These are phyloP conservation scores for Ptiloglossa arizonensis DNA, from an alignment of 1,140 invertebrate genomes.

Conservation along the genomic window DNA sequence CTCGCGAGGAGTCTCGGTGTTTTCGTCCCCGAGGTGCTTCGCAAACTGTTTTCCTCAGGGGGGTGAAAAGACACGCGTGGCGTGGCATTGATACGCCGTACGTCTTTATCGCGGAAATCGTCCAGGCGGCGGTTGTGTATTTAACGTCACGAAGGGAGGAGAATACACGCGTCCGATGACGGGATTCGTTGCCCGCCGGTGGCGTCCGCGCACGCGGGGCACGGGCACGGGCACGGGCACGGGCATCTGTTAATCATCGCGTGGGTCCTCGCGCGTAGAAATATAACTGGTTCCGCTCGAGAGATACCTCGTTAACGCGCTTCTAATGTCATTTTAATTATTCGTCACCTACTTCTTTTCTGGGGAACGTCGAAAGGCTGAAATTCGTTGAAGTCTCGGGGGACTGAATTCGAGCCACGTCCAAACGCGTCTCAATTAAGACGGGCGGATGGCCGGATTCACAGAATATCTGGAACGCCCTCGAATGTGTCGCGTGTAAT, in stretches of 20 bases:
- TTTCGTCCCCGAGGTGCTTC: not conserved
- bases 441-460: not conserved
- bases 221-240: too few relatives aligned
- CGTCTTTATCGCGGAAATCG: conserved; percentile 16
- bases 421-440: not conserved
- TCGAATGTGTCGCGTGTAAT: not conserved
- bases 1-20: too few relatives aligned
- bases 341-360: conserved; percentile 16
- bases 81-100: not conserved
- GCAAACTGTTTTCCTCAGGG: not conserved
- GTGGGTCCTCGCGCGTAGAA: not conserved
- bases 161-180: not conserved
- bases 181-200: not conserved
- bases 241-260: conserved; percentile 31
- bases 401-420: not conserved
- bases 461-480: not conserved
- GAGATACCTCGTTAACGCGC: conserved; percentile 15
- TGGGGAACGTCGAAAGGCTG: not conserved
- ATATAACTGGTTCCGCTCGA: not conserved
- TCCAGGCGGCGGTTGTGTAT: conserved; percentile 5
- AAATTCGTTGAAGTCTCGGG: too few relatives aligned
- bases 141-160: conserved; percentile 17
- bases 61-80: not conserved
- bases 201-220: too few relatives aligned
- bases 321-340: conserved; percentile 23